A percentile compares a stretch with the other conserved stretches of the same genome.
Conservation (phyloP, 1,140 invertebrate genomes). For the Probaryconus sp. region DNA sequence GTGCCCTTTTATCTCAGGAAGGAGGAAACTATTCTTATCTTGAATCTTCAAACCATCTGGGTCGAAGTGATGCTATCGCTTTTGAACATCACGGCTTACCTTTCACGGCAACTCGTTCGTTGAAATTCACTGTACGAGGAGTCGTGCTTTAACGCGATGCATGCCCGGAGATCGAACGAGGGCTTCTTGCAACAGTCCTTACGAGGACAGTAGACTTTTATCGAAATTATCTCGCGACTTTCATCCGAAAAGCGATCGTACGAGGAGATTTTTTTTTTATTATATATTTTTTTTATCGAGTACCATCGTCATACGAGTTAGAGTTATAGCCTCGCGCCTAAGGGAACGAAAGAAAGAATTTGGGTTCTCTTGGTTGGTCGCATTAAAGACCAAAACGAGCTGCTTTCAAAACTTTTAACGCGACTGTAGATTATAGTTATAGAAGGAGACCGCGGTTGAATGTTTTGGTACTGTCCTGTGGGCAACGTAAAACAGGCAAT, state of each 20-base stretch:
- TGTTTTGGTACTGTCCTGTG: constrained; percentile 7
- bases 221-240: constrained; percentile 43
- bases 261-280: constrained; percentile 13
- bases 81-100: constrained; percentile 34
- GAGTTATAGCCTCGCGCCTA: constrained; percentile 3
- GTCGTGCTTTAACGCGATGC: constrained; percentile 58
- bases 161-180: constrained; percentile 39
- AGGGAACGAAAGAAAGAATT: not conserved
- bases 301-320: constrained; percentile 1
- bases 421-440: constrained; percentile 22
- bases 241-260: constrained; percentile 18
- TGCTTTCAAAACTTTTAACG: constrained; percentile 31
- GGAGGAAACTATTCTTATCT: constrained; percentile 63
- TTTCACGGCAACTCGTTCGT: constrained; percentile 36
- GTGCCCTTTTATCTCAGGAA: constrained; percentile 51
- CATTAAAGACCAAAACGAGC: constrained; percentile 1
- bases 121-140: constrained; percentile 39
- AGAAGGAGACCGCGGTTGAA: constrained; percentile 2
- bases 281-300: not conserved
- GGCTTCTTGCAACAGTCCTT: constrained; percentile 36
- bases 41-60: constrained; percentile 53
- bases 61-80: constrained; percentile 61
- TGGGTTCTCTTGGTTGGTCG: not conserved
- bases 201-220: constrained; percentile 35
- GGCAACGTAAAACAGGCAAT: not conserved